These are phyloP conservation scores for Micromussa lordhowensis DNA, from an alignment of 92 coral and sea anemone genomes.

Conservation along the genomic window DNA sequence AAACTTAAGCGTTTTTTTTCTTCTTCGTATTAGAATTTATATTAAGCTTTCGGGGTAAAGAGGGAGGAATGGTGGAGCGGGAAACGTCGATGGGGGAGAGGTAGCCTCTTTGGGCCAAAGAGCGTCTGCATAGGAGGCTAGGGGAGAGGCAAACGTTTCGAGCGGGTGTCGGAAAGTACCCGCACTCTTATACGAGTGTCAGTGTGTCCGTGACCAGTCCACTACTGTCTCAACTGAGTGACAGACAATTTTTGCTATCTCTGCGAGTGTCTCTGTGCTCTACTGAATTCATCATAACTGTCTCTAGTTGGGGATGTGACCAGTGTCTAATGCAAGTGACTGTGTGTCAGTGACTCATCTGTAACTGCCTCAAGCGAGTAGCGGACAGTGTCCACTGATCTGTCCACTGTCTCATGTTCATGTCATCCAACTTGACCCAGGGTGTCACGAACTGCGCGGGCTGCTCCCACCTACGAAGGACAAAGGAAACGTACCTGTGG, in stretches of 20 bases:
- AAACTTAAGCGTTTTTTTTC: no score
- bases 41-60: no score
- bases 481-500: not conserved
- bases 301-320: no score
- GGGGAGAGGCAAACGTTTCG: no score
- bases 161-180: no score
- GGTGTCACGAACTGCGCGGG: constrained; percentile 96
- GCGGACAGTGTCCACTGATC: constrained; percentile 94
- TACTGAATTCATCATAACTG: not conserved
- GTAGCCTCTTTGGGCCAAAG: no score
- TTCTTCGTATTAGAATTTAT: no score
- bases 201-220: not conserved
- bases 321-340: not conserved
- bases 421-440: constrained; percentile 85
- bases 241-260: not conserved
- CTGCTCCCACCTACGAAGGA: constrained; percentile 92
- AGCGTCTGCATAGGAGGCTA: no score
- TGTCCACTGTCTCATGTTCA: constrained; percentile 95
- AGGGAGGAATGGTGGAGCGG: no score
- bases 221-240: not conserved
- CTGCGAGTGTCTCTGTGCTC: not conserved
- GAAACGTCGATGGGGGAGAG: no score
- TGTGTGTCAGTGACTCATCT: constrained; percentile 65
- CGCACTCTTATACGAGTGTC: no score
- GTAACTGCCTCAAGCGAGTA: constrained; percentile 87